Evolutionary conservation across 2,888 invertebrate species (phyloP).

Genomic region (Archips crataeganus): DNA sequence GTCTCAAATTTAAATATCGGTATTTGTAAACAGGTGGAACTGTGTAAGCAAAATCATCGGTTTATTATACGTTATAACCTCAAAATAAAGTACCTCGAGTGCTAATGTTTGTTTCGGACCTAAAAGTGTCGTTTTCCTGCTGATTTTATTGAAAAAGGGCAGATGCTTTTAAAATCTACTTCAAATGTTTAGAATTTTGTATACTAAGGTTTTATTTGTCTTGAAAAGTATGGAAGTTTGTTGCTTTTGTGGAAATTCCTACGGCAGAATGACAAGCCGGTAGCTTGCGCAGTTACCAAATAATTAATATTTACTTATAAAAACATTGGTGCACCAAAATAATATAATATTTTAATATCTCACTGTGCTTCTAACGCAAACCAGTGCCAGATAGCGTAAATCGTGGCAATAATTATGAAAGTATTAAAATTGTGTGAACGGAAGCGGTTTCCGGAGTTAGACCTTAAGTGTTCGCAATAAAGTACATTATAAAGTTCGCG

Average conservation of each 20-base stretch:
- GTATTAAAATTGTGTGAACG: constrained; percentile 58
- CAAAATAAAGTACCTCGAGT: neutral
- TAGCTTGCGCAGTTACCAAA: constrained; percentile 30
- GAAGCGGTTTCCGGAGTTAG: constrained; percentile 53
- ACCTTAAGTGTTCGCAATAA: constrained; percentile 63
- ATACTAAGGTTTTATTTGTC: neutral
- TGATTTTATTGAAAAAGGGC: neutral
- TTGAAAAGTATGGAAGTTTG: neutral
- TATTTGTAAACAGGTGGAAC: constrained; percentile 7
- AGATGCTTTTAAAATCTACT: neutral
- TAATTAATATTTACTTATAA: constrained; percentile 52
- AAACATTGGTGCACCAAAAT: constrained; percentile 69
- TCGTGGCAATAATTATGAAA: constrained; percentile 70
- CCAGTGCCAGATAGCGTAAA: constrained; percentile 60
- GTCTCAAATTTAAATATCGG: constrained; percentile 25
- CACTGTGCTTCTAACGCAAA: constrained; percentile 65
- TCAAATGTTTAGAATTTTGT: neutral
- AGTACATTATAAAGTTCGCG: constrained; percentile 59
- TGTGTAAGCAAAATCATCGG: constrained; percentile 18
- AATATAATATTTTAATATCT: constrained; percentile 79
- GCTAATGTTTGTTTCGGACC: neutral
- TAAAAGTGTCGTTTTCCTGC: neutral
- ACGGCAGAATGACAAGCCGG: neutral
- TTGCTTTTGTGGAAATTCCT: neutral
- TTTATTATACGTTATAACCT: neutral